Base-by-base conservation (phyloP, 2,888 invertebrate genomes). In the Xestia sexstrigata region DNA sequence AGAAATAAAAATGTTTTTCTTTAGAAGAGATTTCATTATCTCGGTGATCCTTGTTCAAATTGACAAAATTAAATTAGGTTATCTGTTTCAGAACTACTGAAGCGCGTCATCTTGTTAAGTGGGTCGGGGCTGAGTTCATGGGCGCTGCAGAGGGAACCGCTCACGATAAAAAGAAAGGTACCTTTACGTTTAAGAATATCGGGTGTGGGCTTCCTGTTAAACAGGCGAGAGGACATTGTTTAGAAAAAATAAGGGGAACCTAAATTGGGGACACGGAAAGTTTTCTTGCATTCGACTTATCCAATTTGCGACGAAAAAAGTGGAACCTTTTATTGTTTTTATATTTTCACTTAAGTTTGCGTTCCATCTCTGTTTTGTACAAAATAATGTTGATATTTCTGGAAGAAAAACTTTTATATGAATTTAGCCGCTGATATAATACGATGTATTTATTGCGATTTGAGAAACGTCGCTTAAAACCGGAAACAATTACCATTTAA, bases 101-200 rank as follows among this genome's bases (percentile, higher is more conserved):
- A 98, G 95, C 98, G 99, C 88, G 98, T 98, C 89, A 98, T 99
- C 91, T 97, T 99, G 92, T 97, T 99, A 93, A 99, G 99, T 93
- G 99, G 99, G 78, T 99, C 99, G 78, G 98, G 98, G 42, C 97
- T 99, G 86, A 99, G 99, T 91, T 99, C 99, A 55, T 99, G 99
- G 99, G 99, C 99, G 82, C 97, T 99, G 90, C 98, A 98, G 95
- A 97, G 98, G 88, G 98, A 98, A 93, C 98, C 98, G 49, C 97
- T 98, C 71, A 97, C 97, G 90, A 98, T 98, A 90, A 99, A 98
- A 95, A 97, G 98, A 92, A 97, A 97, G 93, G 97, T 96, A 92
- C 89, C 78, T 78, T 84, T 82, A 82, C 81, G 83, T 87, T 89
- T 86, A 82, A 76, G 74, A 89, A 87, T 84, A 83, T 85, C 81